These are phyloP conservation scores for Autographa gamma DNA, from an alignment of 2,888 invertebrate species.

Conservation along the genomic window DNA sequence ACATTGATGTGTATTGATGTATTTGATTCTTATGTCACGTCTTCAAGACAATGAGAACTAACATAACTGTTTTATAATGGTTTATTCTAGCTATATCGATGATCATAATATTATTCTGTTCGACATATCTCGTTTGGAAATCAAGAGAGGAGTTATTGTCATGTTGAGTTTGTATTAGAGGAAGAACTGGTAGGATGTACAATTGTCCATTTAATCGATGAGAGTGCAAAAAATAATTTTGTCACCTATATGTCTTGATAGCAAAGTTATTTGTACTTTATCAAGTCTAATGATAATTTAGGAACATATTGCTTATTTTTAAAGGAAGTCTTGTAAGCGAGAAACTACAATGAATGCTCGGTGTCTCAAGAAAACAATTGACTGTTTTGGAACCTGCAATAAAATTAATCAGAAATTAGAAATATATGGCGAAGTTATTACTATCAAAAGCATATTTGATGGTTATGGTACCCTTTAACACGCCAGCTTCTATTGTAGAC, in stretches of 20 bases:
- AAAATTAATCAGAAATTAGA: too few relatives aligned
- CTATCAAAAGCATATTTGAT: background rate
- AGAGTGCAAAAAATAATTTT: too few relatives aligned
- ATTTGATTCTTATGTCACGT: slow-evolving; percentile 10
- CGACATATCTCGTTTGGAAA: background rate
- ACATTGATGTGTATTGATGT: slow-evolving; percentile 9
- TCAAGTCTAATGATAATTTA: too few relatives aligned
- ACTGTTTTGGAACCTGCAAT: background rate
- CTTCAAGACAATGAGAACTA: slow-evolving; percentile 39
- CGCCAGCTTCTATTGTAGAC: background rate
- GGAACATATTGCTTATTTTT: too few relatives aligned
- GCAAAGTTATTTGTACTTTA: too few relatives aligned
- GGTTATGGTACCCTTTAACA: background rate
- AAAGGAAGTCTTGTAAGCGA: too few relatives aligned
- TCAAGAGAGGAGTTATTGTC: background rate
- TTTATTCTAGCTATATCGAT: slow-evolving; percentile 36
- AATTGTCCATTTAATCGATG: background rate
- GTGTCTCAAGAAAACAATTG: background rate
- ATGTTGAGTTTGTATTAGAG: background rate
- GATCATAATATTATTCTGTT: slow-evolving; percentile 34
- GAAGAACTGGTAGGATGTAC: background rate
- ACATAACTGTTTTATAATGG: slow-evolving; percentile 35
- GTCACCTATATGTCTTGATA: too few relatives aligned
- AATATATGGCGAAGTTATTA: too few relatives aligned
- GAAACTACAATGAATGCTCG: background rate